Conservation (phyloP, 2,888 invertebrate genomes). For the Resseliella maxima region DNA sequence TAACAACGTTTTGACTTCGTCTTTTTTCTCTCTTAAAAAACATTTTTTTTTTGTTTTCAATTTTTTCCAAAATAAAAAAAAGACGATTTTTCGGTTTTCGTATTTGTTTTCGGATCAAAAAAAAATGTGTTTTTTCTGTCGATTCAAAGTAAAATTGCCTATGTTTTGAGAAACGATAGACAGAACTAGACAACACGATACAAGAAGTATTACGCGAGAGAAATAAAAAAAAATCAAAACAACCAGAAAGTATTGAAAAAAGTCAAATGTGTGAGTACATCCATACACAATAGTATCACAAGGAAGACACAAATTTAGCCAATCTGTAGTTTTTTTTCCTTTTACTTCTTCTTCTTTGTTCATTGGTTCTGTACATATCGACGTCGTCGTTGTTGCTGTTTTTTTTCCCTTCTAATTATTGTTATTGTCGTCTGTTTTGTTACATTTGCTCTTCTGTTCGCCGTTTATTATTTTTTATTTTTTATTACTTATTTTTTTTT, state of each 20-base stretch:
- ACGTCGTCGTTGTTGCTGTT: neutral
- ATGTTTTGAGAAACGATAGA: no score
- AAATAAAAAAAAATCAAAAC: constrained; percentile 40
- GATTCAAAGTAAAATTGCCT: no score
- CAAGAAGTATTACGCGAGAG: neutral
- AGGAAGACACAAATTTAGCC: constrained; percentile 41
- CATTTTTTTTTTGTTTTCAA: neutral
- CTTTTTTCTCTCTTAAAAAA: neutral
- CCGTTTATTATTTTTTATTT: neutral
- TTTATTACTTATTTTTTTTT: neutral
- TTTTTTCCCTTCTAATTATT: constrained; percentile 13
- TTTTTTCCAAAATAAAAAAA: neutral
- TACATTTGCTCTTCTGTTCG: constrained; percentile 41
- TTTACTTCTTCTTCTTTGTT: no score
- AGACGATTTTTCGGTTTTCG: neutral
- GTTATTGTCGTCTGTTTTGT: constrained; percentile 52
- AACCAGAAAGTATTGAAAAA: neutral
- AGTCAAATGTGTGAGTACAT: constrained; percentile 35
- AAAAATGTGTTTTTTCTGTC: no score
- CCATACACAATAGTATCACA: constrained; percentile 26
- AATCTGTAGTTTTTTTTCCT: constrained; percentile 31
- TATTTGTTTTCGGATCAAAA: no score
- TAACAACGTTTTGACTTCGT: constrained; percentile 4
- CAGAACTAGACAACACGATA: neutral
- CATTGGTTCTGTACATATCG: neutral